Evolutionary conservation across 2,888 invertebrate genomes (phyloP), one percentile per base, ranked within the genome.

Genomic region (Aplocera efformata): DNA sequence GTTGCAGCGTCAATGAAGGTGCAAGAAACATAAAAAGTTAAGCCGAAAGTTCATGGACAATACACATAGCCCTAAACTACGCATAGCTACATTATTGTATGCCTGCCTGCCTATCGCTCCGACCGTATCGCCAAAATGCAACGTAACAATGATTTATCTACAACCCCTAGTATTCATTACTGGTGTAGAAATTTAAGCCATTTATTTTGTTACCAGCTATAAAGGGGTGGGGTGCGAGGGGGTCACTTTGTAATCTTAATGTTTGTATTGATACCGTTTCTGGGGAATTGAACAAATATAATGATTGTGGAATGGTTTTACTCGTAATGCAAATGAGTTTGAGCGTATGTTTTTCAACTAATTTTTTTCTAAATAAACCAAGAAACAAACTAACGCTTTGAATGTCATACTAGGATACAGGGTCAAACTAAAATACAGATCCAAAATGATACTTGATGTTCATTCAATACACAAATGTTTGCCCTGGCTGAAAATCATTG

Each of bases 181-280:
- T 74, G 84, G 86, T 86, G 86, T 84, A 86, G 86, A 88, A 84
- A 85, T 86, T 86, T 86, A 77, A 85, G 82, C 84, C 84, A 88
- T 88, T 86, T 85, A 88, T 88, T 86, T 83, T 84, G 86, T 88
- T 86, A 86, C 73, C 79, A 77, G 72, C 72, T 74, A 84, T 85
- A 83, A 85, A 63, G 70, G 72, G 73, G 72, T 74, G 67, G 56
- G 56, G 59, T 60, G 53, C 51, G 62, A 53, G 53, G 61, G 63
- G 62, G 13, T 17, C 72, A 74, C 71, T 77, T 54, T 71, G 71
- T 76, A 70, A 76, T 75, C 71, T 77, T 74, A 67, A 72, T 72
- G 64, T 71, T 72, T 67, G 60, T 60, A 63, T 63, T 61, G 66
- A 66, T 66, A 67, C 55, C 56, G 53, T 49, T 53, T 53, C 48